Base-by-base conservation (phyloP, 37 sponge, comb jelly and placozoan species). In the Chondrosia reniformis region DNA sequence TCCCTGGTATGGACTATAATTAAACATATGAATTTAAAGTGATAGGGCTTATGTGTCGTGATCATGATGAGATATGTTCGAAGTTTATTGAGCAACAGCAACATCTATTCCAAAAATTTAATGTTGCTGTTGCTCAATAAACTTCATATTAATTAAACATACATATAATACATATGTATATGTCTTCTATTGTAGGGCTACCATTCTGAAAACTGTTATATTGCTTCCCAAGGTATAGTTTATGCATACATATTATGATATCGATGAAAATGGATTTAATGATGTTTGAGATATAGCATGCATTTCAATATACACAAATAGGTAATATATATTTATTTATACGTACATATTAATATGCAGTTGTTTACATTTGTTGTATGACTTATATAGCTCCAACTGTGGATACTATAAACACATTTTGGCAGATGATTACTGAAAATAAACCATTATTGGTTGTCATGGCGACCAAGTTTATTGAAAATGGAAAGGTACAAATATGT, bases 141-240 rank as follows among this genome's bases (percentile, higher is more conserved):
- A n/a, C n/a, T n/a, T n/a, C n/a, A n/a, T n/a, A n/a, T n/a, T n/a
- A n/a, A n/a, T n/a, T n/a, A n/a, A n/a, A n/a, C n/a, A n/a, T n/a
- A n/a, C n/a, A 19, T 49, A 19, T 19, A 10, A 10, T 49, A 15
- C 52, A 19, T 49, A 19, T 19, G 15, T 49, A 15, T 36, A 4
- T 64, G 36, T 56, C 27, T 31, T 21, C 5, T 21, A 32, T 31
- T 33, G 27, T 19, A 69, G 72, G 72, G 72, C 17, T 69, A 69
- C 72, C 39, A 40, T 41, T 42, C 19, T 19, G 31, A 69, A 41
- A 69, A 40, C 40, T 34, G 42, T 34, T 69, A 69, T 39, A 40
- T 69, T 69, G 72, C 72, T 5, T 41, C 72, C 12, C 72, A 69
- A 69, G 72, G 72, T 69, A 39, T 42, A 44, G n/a, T 49, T 19